Evolutionary conservation across 2,113 vertebrate species (phyloP).

Genomic region (Piaya cayana): DNA sequence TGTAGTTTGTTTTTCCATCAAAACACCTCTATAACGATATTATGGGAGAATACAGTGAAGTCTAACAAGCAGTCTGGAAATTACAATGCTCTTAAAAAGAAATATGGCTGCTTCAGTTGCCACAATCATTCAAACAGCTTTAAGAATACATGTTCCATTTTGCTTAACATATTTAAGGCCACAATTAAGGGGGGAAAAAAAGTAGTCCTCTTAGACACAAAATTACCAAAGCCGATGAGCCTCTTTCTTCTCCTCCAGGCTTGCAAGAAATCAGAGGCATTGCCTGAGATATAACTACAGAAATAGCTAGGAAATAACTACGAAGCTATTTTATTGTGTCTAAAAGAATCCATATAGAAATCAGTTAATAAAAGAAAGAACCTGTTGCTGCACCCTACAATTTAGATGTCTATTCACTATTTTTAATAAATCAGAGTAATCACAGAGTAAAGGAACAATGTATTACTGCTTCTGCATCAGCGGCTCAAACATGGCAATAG

Average conservation of each 20-base stretch:
- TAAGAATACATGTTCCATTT: neutral
- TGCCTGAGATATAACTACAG: neutral
- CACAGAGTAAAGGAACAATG: neutral
- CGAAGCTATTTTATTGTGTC: neutral
- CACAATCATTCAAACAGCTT: neutral
- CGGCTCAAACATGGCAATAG: neutral
- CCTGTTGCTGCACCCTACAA: neutral
- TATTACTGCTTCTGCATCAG: neutral
- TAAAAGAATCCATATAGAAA: neutral
- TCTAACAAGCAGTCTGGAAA: neutral
- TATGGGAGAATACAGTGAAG: neutral
- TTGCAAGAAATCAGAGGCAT: constrained; percentile 2
- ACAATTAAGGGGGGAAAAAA: neutral
- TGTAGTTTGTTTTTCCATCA: neutral
- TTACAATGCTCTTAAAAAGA: neutral
- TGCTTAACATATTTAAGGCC: neutral
- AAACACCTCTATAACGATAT: neutral
- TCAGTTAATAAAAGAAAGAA: neutral
- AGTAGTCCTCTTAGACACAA: neutral
- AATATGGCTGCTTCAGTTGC: neutral
- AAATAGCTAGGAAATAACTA: neutral
- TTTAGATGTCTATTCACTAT: neutral
- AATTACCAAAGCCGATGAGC: neutral
- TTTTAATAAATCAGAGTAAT: neutral
- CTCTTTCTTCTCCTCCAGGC: neutral